Conservation (phyloP, 2,888 invertebrate genomes). For the Leptura quadrifasciata region DNA sequence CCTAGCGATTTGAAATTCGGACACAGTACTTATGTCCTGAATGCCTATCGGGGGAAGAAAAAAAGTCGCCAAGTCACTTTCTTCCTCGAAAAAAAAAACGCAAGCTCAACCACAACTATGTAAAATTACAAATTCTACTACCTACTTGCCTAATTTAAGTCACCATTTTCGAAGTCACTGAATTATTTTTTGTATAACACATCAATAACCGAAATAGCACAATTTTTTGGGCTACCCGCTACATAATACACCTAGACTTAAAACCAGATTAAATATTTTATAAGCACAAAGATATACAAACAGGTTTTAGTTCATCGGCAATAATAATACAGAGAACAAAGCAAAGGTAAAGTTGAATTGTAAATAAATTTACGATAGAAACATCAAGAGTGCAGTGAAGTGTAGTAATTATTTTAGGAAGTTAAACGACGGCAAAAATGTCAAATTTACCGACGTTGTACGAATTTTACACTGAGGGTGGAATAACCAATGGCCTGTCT, state of each 20-base stretch:
- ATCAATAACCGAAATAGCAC: too few relatives aligned
- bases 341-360: not conserved
- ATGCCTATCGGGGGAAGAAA: too few relatives aligned
- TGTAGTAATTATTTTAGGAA: not conserved
- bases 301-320: constrained; percentile 17
- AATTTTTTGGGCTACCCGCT: not conserved
- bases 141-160: too few relatives aligned
- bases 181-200: too few relatives aligned
- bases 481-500: constrained; percentile 63
- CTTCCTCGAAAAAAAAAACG: too few relatives aligned
- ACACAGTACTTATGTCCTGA: too few relatives aligned
- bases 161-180: too few relatives aligned
- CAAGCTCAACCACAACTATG: too few relatives aligned
- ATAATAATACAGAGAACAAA: not conserved
- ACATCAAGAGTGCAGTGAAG: not conserved
- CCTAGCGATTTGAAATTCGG: too few relatives aligned
- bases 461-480: constrained; percentile 71
- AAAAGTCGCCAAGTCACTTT: too few relatives aligned
- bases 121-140: too few relatives aligned
- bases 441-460: constrained; percentile 68
- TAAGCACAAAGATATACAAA: constrained; percentile 17
- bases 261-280: constrained; percentile 10
- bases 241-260: not conserved
- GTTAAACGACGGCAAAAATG: not conserved
- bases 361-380: not conserved